These are phyloP conservation scores for Coenonympha arcania DNA, from an alignment of 2,888 invertebrate genomes.

Conservation along the genomic window DNA sequence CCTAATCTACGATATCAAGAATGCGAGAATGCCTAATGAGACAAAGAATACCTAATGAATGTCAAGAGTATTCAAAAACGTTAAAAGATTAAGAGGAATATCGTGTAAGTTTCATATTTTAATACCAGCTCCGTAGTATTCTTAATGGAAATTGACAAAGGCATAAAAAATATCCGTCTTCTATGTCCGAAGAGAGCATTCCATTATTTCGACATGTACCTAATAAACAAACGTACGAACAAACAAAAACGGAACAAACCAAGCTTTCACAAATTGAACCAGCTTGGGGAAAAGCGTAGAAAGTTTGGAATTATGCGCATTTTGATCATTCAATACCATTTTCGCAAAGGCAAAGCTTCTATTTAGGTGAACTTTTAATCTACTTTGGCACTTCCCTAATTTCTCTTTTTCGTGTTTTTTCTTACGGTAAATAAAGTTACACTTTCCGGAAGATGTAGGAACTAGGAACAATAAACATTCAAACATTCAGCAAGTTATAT, in stretches of 20 bases:
- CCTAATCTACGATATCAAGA: too few relatives aligned
- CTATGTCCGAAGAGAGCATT: neutral
- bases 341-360: constrained; percentile 12
- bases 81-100: too few relatives aligned
- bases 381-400: constrained; percentile 14
- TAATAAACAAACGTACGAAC: constrained; percentile 10
- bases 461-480: too few relatives aligned
- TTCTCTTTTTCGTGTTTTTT: constrained; percentile 6
- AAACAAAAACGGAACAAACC: constrained; percentile 19
- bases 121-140: too few relatives aligned
- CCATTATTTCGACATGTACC: neutral
- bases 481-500: too few relatives aligned
- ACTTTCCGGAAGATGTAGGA: too few relatives aligned
- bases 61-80: too few relatives aligned
- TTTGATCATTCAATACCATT: constrained; percentile 25
- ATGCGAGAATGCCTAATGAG: too few relatives aligned
- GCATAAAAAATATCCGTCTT: too few relatives aligned
- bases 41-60: too few relatives aligned
- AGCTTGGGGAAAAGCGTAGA: constrained; percentile 34
- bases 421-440: neutral
- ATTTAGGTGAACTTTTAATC: constrained; percentile 23
- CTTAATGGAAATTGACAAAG: too few relatives aligned
- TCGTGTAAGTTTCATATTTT: too few relatives aligned
- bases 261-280: constrained; percentile 54
- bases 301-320: constrained; percentile 36